These are phyloP conservation scores for Lathronympha strigana DNA, from an alignment of 2,888 invertebrate species.

Conservation along the genomic window DNA sequence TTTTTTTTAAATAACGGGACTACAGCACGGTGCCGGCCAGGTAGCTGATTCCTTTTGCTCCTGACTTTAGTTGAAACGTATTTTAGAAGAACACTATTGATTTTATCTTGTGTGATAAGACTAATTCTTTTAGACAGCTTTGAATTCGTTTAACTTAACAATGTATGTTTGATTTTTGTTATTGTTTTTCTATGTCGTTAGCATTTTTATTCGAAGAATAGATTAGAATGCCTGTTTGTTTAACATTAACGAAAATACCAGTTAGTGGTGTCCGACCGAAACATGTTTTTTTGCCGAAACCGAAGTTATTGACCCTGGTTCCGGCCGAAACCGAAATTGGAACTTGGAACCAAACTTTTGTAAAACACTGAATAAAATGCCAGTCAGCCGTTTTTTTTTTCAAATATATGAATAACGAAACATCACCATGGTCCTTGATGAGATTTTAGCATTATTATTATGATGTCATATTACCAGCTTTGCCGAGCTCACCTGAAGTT, in stretches of 20 bases:
- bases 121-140: constrained; percentile 26
- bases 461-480: no score
- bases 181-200: not conserved
- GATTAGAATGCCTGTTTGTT: constrained; percentile 24
- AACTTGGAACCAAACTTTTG: no score
- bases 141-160: constrained; percentile 1
- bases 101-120: constrained; percentile 21
- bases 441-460: no score
- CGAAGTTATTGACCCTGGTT: no score
- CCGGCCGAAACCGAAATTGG: no score
- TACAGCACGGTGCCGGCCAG: constrained; percentile 56
- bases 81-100: constrained; percentile 16
- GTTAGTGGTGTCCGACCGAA: no score
- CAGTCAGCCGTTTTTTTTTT: no score
- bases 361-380: no score
- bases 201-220: constrained; percentile 17
- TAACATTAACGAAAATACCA: constrained; percentile 31
- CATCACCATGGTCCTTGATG: no score
- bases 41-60: constrained; percentile 53
- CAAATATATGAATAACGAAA: no score
- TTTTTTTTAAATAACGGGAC: constrained; percentile 64
- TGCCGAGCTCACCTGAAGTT: no score
- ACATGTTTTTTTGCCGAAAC: no score
- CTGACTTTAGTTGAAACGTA: constrained; percentile 16
- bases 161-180: constrained; percentile 7